phyloP scores from a whole-genome alignment of 2,888 invertebrate species.

The Noctua fimbriata region DNA sequence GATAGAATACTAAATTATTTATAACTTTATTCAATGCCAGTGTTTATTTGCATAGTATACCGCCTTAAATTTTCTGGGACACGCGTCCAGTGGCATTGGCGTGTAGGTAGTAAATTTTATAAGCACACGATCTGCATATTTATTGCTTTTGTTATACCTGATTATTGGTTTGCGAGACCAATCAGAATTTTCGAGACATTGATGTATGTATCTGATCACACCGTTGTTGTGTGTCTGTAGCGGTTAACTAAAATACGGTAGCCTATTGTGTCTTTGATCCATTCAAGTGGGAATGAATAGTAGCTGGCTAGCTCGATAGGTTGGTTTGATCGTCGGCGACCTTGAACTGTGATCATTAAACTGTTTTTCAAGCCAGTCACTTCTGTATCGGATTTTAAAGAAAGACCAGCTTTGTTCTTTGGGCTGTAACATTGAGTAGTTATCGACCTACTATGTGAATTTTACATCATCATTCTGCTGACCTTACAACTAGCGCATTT shows the following conservation, averaged over 20 bases:
- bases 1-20: constrained; percentile 34
- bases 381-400: neutral
- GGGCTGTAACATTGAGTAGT: neutral
- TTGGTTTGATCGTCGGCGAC: neutral
- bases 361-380: neutral
- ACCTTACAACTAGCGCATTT: neutral
- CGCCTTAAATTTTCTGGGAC: constrained; percentile 35
- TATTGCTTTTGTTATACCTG: constrained; percentile 17
- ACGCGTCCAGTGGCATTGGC: constrained; percentile 43
- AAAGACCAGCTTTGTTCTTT: neutral
- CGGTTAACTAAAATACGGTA: neutral
- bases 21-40: constrained; percentile 47
- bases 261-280: neutral
- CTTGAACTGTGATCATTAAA: neutral
- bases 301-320: neutral
- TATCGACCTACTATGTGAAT: neutral
- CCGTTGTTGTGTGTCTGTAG: neutral
- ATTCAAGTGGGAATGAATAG: neutral
- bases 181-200: neutral
- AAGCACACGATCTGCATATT: constrained; percentile 48
- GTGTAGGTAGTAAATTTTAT: constrained; percentile 49
- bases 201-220: too few species aligned
- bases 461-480: neutral
- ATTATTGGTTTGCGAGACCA: constrained; percentile 11
- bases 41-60: constrained; percentile 43